phyloP scores from a whole-genome alignment of 2,888 invertebrate genomes.

The Cephus pulcher region DNA sequence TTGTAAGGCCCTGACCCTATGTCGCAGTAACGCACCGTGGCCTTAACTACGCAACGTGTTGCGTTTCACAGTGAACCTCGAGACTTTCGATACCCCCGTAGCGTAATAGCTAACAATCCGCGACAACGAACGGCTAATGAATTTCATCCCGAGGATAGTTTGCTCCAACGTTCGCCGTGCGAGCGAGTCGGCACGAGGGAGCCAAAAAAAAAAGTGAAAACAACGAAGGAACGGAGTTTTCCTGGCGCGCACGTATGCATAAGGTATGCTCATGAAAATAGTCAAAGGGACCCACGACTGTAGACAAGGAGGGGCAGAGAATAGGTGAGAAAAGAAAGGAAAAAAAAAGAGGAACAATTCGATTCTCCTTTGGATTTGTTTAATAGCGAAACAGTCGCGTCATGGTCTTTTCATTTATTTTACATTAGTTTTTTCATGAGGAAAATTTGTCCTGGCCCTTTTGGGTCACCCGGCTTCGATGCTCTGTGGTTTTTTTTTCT shows the following conservation, averaged over 20 bases:
- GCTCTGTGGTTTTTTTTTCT: slow-evolving; percentile 8
- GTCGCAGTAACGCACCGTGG: too few relatives aligned
- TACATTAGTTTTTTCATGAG: background rate
- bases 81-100: background rate
- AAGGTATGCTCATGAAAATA: too few relatives aligned
- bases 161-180: too few relatives aligned
- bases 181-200: slow-evolving; percentile 1
- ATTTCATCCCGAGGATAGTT: slow-evolving; percentile 29
- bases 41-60: too few relatives aligned
- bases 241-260: background rate
- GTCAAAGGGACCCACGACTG: too few relatives aligned
- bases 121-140: slow-evolving; percentile 42
- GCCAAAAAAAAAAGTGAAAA: slow-evolving; percentile 12
- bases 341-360: too few relatives aligned
- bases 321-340: too few relatives aligned
- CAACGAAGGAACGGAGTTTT: background rate
- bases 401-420: background rate
- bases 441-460: too few relatives aligned
- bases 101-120: too few relatives aligned
- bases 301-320: too few relatives aligned
- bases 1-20: background rate
- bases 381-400: background rate
- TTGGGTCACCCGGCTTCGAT: background rate
- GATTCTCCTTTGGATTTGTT: too few relatives aligned
- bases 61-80: background rate